phyloP scores from a whole-genome alignment of 2,797 vertebrate genomes.

The Platyrinchus mystaceus region DNA sequence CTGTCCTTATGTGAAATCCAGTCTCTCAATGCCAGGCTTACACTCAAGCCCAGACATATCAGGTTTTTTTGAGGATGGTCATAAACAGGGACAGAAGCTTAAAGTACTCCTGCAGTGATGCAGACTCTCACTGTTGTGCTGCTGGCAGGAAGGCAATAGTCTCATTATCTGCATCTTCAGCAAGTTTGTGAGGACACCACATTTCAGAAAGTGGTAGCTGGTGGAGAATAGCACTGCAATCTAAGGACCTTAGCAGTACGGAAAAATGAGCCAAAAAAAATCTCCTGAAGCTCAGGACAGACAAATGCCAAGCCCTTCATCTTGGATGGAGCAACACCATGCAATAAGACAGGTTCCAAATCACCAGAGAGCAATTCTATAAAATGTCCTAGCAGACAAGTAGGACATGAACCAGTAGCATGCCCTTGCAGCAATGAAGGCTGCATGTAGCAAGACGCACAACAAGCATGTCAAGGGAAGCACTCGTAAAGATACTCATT shows the following conservation, averaged over 20 bases:
- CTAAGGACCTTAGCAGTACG: not conserved
- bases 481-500: not conserved
- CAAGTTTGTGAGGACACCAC: not conserved
- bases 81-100: not conserved
- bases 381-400: not conserved
- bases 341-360: not conserved
- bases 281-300: not conserved
- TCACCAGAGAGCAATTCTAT: not conserved
- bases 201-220: not conserved
- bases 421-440: rapidly evolving
- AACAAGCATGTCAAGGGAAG: rapidly evolving
- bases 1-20: not conserved
- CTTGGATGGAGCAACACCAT: not conserved
- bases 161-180: not conserved
- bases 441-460: not conserved
- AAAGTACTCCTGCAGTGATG: not conserved
- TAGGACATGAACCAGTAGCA: not conserved
- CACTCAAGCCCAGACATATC: not conserved
- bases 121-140: not conserved
- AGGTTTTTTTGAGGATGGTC: not conserved
- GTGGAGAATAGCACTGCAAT: not conserved
- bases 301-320: not conserved
- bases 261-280: not conserved
- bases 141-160: not conserved
- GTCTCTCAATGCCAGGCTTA: not conserved